A percentile compares a stretch with the other conserved stretches of the same genome.
phyloP scores from a whole-genome alignment of 2,888 invertebrate species.

The Acanthosepion esculentum region DNA sequence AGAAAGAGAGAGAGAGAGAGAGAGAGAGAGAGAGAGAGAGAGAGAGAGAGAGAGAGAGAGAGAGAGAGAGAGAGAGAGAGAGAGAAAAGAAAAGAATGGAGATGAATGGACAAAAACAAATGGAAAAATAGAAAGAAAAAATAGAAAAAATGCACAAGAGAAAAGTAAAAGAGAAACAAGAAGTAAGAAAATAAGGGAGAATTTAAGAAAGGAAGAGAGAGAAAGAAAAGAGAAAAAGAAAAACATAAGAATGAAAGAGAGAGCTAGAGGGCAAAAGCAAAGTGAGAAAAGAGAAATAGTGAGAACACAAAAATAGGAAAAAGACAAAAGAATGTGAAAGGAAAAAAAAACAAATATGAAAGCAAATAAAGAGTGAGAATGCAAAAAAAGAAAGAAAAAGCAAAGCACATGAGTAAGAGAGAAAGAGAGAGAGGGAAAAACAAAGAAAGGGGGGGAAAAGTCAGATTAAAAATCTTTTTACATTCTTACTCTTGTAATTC shows the following conservation, averaged over 20 bases:
- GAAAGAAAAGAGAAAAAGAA: no score
- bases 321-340: neutral
- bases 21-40: neutral
- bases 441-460: neutral
- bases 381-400: neutral
- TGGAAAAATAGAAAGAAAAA: neutral
- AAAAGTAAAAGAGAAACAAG: no score
- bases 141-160: neutral
- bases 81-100: neutral
- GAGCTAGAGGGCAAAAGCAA: neutral
- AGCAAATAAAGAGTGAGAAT: neutral
- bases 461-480: neutral
- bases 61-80: neutral
- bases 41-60: neutral
- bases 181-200: no score
- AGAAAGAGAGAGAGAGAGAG: neutral
- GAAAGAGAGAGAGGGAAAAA: neutral
- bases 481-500: slow-evolving; percentile 57
- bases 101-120: neutral
- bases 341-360: neutral
- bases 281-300: neutral
- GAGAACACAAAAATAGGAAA: neutral
- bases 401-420: no score
- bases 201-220: no score
- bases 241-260: no score